These are phyloP conservation scores for Trachelus stipa DNA, from an alignment of 2,888 invertebrate species.

Conservation along the genomic window DNA sequence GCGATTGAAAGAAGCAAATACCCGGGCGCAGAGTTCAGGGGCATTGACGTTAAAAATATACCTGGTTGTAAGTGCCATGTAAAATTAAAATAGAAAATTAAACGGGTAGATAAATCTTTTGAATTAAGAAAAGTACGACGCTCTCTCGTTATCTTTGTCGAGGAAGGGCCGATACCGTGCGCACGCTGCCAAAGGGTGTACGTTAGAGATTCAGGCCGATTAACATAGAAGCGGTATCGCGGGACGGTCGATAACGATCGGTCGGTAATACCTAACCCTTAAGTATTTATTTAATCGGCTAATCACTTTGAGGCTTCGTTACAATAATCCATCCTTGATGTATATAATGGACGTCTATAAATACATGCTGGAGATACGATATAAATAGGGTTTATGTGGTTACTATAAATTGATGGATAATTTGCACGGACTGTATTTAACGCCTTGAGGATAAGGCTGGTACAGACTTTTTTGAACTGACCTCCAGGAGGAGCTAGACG, in stretches of 20 bases:
- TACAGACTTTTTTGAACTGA: not conserved
- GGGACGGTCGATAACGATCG: constrained; percentile 23
- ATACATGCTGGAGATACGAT: constrained; percentile 17
- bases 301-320: constrained; percentile 13
- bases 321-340: constrained; percentile 19
- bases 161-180: not conserved
- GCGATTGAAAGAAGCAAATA: not conserved
- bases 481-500: not conserved
- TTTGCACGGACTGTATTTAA: constrained; percentile 32
- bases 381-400: constrained; percentile 19
- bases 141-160: not conserved
- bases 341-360: not conserved
- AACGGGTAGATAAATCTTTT: not conserved
- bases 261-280: not conserved
- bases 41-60: not conserved
- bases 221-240: constrained; percentile 9
- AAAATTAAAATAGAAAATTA: not conserved
- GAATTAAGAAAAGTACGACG: not conserved
- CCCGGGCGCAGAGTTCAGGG: too few relatives aligned
- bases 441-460: constrained; percentile 23
- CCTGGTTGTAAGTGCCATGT: not conserved
- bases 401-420: constrained; percentile 39
- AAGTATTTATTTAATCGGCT: constrained; percentile 22
- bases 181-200: not conserved
- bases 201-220: not conserved